A percentile compares a stretch with the other conserved stretches of the same genome.
These are phyloP conservation scores for Eurosta solidaginis DNA, from an alignment of 1,140 invertebrate genomes.

Conservation along the genomic window DNA sequence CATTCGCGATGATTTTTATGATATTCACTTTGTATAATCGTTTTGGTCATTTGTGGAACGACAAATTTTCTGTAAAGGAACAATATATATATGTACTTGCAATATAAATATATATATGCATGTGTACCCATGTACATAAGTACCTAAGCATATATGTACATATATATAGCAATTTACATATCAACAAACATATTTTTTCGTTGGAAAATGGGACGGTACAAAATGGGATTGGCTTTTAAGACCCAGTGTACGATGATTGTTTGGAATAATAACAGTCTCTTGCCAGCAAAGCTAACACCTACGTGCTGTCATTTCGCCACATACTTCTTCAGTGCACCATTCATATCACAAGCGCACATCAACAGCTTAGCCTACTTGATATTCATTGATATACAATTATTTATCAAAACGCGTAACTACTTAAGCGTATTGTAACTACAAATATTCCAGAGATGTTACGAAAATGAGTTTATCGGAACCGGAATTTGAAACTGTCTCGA, in stretches of 20 bases:
- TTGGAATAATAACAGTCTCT: constrained; percentile 12
- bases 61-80: no score
- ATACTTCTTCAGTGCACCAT: neutral
- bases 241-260: constrained; percentile 2
- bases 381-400: constrained; percentile 3
- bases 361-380: constrained; percentile 23
- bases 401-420: neutral
- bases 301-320: constrained; percentile 7
- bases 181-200: neutral
- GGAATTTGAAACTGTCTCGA: no score
- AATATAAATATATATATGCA: neutral
- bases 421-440: no score
- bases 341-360: constrained; percentile 4
- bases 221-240: constrained; percentile 21
- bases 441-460: no score
- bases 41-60: no score
- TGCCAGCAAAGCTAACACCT: neutral
- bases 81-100: no score
- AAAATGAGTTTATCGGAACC: no score
- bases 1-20: no score
- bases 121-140: neutral
- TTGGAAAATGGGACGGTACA: constrained; percentile 16
- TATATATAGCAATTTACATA: neutral
- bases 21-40: no score
- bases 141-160: neutral